Conservation (phyloP, 2,888 invertebrate genomes). For the Nowickia ferox region DNA sequence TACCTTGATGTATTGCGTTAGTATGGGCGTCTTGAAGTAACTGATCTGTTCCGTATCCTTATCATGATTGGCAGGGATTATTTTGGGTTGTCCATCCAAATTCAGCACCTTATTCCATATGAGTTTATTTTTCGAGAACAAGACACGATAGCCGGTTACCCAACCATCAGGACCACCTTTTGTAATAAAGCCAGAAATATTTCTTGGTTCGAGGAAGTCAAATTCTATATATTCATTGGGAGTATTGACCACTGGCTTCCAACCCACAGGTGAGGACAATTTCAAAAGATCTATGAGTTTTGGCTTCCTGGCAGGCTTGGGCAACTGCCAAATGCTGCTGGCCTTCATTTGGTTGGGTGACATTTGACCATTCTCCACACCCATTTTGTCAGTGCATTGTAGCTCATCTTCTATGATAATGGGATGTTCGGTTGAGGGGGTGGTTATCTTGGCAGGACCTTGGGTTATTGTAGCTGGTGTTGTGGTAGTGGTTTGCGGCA, state of each 20-base stretch:
- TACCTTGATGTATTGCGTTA: conserved; percentile 88
- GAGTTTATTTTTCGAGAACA: conserved; percentile 88
- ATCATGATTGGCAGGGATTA: conserved; percentile 91
- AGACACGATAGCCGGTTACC: conserved; percentile 89
- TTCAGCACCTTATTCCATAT: conserved; percentile 89
- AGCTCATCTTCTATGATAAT: conserved; percentile 57
- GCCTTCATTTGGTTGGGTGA: conserved; percentile 86
- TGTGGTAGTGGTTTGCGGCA: conserved; percentile 51
- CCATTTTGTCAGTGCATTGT: conserved; percentile 89
- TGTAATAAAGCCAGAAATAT: conserved; percentile 90
- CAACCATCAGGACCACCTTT: conserved; percentile 89
- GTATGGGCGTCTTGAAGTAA: conserved; percentile 89
- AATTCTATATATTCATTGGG: conserved; percentile 90
- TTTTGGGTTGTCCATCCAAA: conserved; percentile 84
- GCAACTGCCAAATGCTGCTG: conserved; percentile 79
- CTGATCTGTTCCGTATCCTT: conserved; percentile 85
- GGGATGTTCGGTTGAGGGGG: conserved; percentile 56
- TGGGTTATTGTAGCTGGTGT: conserved; percentile 28
- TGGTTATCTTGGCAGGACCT: conserved; percentile 7
- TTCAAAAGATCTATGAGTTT: conserved; percentile 80
- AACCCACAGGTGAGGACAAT: conserved; percentile 84
- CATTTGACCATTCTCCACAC: conserved; percentile 86
- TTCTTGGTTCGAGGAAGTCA: conserved; percentile 90
- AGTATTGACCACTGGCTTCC: conserved; percentile 88
- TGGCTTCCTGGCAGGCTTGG: conserved; percentile 76